A percentile compares a stretch with the other conserved stretches of the same genome.
Conservation (phyloP, 1,140 invertebrate species). For the Aphaenogaster rudis region DNA sequence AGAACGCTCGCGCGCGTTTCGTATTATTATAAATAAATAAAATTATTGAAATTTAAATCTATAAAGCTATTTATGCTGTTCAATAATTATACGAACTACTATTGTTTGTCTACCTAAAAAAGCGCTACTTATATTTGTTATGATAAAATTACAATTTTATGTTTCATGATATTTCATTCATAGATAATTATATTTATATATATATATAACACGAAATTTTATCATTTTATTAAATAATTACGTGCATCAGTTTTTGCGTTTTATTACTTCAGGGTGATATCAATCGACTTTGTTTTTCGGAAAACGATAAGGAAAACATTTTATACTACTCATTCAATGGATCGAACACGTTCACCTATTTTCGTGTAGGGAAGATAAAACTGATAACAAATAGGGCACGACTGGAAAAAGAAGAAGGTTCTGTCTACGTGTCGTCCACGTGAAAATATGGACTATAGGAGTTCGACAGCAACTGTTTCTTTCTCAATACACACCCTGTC, state of each 20-base stretch:
- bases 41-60: conserved; percentile 10
- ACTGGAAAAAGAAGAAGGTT: conserved; percentile 15
- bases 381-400: conserved; percentile 21
- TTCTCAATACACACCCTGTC: conserved; percentile 18
- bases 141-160: neutral
- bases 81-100: conserved; percentile 1
- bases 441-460: conserved; percentile 39
- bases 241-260: neutral
- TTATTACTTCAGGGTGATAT: neutral
- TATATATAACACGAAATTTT: neutral
- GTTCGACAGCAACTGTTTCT: conserved; percentile 37
- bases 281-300: neutral
- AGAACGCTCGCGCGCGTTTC: neutral
- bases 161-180: neutral
- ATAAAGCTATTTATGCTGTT: neutral
- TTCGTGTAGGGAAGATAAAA: neutral
- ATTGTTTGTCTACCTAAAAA: neutral
- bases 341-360: neutral
- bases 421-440: conserved; percentile 23
- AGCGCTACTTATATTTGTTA: neutral
- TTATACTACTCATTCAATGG: neutral
- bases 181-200: conserved; percentile 8
- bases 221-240: conserved; percentile 1
- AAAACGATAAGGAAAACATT: neutral
- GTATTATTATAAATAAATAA: conserved; percentile 18